Evolutionary conservation across 2,113 vertebrate species (phyloP).

Genomic region (Neolamprologus cancellatus): DNA sequence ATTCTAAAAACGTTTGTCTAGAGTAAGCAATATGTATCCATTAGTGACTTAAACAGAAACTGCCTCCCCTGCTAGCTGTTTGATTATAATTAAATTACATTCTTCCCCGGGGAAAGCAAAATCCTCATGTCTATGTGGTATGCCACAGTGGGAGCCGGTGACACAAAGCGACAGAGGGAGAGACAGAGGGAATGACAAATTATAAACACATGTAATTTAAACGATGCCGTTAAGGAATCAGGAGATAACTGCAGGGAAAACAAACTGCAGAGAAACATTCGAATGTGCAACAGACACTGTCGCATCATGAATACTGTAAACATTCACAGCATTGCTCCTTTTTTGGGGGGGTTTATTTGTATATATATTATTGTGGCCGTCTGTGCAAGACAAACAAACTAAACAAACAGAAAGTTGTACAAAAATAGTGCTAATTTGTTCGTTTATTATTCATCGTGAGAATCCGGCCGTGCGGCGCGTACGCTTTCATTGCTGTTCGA

Average conservation of each 20-base stretch:
- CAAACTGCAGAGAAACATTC: conserved; percentile 28
- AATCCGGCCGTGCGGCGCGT: not conserved
- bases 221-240: conserved; percentile 49
- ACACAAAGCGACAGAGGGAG: conserved; percentile 23
- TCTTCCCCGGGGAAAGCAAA: conserved; percentile 63
- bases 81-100: conserved; percentile 84
- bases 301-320: not conserved
- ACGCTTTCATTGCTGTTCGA: not conserved
- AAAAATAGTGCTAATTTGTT: not conserved
- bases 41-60: conserved; percentile 68
- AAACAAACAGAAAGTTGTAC: not conserved
- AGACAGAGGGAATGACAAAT: conserved; percentile 59
- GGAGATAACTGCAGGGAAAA: conserved; percentile 42
- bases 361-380: not conserved
- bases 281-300: conserved; percentile 1
- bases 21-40: conserved; percentile 69
- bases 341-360: not conserved
- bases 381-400: not conserved
- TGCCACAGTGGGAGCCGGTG: conserved; percentile 51
- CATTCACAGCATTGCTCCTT: not conserved
- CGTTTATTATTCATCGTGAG: not conserved
- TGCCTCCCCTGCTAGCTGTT: conserved; percentile 73
- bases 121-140: conserved; percentile 49
- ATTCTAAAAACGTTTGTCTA: conserved; percentile 43
- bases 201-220: conserved; percentile 62